These are phyloP conservation scores for Myrmecobius fasciatus DNA, from an alignment of 2,113 vertebrate species.

Conservation along the genomic window DNA sequence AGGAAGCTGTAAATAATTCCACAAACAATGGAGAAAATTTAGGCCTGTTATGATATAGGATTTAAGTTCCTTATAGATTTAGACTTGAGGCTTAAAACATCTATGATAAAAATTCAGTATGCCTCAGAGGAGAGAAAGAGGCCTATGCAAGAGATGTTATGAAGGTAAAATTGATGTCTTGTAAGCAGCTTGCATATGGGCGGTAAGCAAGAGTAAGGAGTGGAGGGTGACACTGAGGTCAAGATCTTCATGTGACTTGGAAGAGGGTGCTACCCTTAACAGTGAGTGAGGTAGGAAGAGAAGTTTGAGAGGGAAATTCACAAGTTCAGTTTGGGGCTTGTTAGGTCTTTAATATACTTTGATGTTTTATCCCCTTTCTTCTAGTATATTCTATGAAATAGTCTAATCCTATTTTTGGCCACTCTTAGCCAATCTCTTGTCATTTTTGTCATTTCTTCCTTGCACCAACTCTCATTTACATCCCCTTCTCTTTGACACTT, in stretches of 20 bases:
- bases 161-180: not conserved
- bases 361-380: not conserved
- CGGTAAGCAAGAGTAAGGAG: not conserved
- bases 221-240: not conserved
- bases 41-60: not conserved
- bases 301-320: not conserved
- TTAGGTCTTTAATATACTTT: not conserved
- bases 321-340: not conserved
- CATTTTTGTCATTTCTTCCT: not conserved
- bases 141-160: not conserved
- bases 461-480: not conserved
- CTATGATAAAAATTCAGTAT: not conserved
- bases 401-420: not conserved
- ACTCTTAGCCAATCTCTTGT: not conserved
- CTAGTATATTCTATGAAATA: not conserved
- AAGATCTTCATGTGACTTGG: not conserved
- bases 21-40: not conserved
- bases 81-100: not conserved
- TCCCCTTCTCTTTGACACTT: not conserved
- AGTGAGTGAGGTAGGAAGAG: not conserved
- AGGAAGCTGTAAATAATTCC: slow-evolving; percentile 15
- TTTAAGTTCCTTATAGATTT: not conserved
- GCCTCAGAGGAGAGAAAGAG: not conserved
- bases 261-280: not conserved
- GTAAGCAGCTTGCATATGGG: not conserved